Conservation (phyloP, 2,888 invertebrate genomes). For the Nematopogon swammerdamellus region DNA sequence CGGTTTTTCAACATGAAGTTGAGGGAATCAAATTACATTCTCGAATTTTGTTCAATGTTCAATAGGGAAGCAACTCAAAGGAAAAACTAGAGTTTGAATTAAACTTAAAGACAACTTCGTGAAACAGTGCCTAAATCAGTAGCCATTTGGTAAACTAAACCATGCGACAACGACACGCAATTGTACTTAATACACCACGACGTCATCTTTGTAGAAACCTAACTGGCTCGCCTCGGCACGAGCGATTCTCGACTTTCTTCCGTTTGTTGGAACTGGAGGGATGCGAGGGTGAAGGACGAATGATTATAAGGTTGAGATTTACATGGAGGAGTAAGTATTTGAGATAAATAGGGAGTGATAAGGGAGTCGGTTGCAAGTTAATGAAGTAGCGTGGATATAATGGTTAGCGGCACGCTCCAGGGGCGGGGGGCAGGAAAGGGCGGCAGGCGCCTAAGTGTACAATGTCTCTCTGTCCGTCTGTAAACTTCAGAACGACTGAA, state of each 20-base stretch:
- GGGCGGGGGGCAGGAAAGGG: no score
- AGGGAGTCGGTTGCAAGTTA: constrained; percentile 13
- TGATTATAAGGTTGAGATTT: background rate
- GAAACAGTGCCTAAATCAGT: constrained; percentile 1
- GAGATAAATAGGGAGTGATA: constrained; percentile 14
- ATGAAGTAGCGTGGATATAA: constrained; percentile 15
- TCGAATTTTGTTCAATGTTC: no score
- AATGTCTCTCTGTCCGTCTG: no score
- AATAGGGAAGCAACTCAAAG: no score
- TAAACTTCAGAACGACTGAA: no score
- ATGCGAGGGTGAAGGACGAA: background rate
- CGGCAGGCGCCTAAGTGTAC: no score
- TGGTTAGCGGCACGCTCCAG: constrained; percentile 12
- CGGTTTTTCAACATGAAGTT: no score
- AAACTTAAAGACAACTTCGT: background rate
- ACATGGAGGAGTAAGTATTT: background rate
- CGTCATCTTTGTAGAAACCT: background rate
- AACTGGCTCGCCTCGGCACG: background rate
- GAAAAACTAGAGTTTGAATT: background rate
- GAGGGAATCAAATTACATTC: no score
- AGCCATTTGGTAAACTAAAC: constrained; percentile 7
- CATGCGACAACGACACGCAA: constrained; percentile 9
- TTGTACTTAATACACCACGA: constrained; percentile 6
- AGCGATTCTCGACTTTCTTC: background rate
- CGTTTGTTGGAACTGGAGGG: no score